Base-by-base conservation (phyloP, 2,797 vertebrate genomes). In the Pseudotriccus pelzelni region DNA sequence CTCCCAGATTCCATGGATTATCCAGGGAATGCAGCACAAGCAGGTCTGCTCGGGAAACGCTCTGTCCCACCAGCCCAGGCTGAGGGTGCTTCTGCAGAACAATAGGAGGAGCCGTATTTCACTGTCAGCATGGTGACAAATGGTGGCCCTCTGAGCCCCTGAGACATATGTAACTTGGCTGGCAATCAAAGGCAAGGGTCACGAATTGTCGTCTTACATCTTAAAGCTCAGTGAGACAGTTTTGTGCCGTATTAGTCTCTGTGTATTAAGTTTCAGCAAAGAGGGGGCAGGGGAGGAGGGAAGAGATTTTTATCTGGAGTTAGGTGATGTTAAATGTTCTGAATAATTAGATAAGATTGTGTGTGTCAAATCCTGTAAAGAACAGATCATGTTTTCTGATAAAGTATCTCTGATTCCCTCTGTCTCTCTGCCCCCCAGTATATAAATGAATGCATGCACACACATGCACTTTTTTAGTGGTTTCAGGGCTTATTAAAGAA, bases 191-290 rank as follows among this genome's bases (percentile, higher is more conserved):
- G 92, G 92, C 93, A 93, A 96, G 91, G 96, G 94, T 93, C 95
- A 87, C 0, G 30, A 82, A 66, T 86, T 96, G 94, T 87, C 68
- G 8, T 84, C 94, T 95, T 94, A 66, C 91, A 89, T 93, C 83
- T 94, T 86, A 64, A 81, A 92, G 87, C 93, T 78, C 93, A 74
- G n/a, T 76, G 89, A 96, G 92, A 95, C 0, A 22, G 67, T 90
- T 95, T 93, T 88, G 85, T 91, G 85, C 70, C 2, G 3, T 90
- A 77, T 94, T 95, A 93, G 95, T 90, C 73, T 89, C 78, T 7
- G 37, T 16, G 87, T 94, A 96, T 97, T 83, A 88, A 53, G 89
- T 97, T 97, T 97, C 95, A 93, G 78, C 16, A 36, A 83, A 55
- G 66, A 82, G 66, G 50, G 91, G 74, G 77, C 17, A 70, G 62